Evolutionary conservation across 2,113 vertebrate species (phyloP).

Genomic region (Anser brachyrhynchus): DNA sequence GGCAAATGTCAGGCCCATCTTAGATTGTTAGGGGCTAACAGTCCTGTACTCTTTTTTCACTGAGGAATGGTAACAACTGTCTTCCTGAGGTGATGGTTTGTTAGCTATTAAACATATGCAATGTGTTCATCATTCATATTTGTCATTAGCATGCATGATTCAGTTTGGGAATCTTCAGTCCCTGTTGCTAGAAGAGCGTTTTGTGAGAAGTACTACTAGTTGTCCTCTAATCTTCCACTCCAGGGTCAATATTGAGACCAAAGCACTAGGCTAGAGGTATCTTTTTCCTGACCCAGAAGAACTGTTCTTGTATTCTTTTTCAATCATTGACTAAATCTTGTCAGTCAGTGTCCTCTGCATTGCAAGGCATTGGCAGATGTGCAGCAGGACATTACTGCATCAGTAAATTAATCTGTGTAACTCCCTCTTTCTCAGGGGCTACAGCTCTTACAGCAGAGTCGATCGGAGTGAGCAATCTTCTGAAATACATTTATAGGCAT

Average conservation of each 20-base stretch:
- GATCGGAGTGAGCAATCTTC: not conserved
- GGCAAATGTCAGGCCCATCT: not conserved
- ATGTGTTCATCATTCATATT: not conserved
- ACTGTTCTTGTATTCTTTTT: not conserved
- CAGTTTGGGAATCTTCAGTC: not conserved
- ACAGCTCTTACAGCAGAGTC: not conserved
- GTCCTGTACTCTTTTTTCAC: not conserved
- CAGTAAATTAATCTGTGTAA: not conserved
- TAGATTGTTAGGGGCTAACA: not conserved
- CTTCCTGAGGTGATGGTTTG: not conserved
- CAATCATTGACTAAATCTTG: not conserved
- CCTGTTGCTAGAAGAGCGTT: not conserved
- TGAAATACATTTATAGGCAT: not conserved
- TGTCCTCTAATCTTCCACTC: not conserved
- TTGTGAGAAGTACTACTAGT: not conserved
- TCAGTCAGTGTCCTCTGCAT: not conserved
- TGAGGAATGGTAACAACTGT: not conserved
- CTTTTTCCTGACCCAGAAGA: not conserved
- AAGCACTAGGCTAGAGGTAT: not conserved
- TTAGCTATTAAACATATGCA: not conserved
- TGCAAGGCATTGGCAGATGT: not conserved
- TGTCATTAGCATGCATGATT: not conserved
- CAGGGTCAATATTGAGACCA: not conserved
- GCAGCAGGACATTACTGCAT: not conserved
- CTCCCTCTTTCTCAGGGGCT: not conserved